A percentile compares a stretch with the other conserved stretches of the same genome.
Conservation (phyloP, 2,113 vertebrate species). For the Gnathonemus echidnorhynchus region DNA sequence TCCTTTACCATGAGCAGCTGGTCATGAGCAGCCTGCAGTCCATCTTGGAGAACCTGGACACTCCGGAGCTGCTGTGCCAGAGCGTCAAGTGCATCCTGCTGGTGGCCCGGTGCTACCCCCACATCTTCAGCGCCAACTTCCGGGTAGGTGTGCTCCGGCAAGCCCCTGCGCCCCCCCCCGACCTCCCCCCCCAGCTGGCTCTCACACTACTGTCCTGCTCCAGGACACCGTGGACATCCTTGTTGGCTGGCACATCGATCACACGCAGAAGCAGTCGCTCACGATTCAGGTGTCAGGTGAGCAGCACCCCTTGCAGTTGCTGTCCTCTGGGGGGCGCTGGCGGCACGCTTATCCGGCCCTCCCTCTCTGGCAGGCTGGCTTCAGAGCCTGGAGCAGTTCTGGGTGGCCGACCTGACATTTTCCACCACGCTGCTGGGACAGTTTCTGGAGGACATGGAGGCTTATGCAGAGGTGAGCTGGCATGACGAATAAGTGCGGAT, state of each 20-base stretch:
- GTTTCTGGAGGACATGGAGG: conserved; percentile 98
- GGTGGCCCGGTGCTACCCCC: conserved; percentile 91
- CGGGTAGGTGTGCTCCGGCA: conserved; percentile 64
- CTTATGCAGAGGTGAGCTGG: conserved; percentile 82
- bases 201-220: neutral
- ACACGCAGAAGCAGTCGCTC: conserved; percentile 87
- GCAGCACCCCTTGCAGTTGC: conserved; percentile 21
- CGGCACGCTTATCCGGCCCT: neutral
- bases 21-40: conserved; percentile 97
- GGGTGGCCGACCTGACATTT: conserved; percentile 96
- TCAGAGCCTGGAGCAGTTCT: conserved; percentile 96
- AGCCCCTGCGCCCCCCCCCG: too few species aligned
- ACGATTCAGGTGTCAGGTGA: conserved; percentile 93
- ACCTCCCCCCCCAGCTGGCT: too few species aligned
- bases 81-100: conserved; percentile 94
- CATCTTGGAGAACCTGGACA: conserved; percentile 95
- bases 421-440: conserved; percentile 94
- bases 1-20: conserved; percentile 62
- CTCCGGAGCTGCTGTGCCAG: conserved; percentile 93
- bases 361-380: conserved; percentile 75
- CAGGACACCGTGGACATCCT: conserved; percentile 97
- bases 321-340: neutral
- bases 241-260: conserved; percentile 98
- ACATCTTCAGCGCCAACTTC: conserved; percentile 98
- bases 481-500: neutral